phyloP scores from a whole-genome alignment of 2,113 vertebrate genomes.

The Mesocricetus auratus region DNA sequence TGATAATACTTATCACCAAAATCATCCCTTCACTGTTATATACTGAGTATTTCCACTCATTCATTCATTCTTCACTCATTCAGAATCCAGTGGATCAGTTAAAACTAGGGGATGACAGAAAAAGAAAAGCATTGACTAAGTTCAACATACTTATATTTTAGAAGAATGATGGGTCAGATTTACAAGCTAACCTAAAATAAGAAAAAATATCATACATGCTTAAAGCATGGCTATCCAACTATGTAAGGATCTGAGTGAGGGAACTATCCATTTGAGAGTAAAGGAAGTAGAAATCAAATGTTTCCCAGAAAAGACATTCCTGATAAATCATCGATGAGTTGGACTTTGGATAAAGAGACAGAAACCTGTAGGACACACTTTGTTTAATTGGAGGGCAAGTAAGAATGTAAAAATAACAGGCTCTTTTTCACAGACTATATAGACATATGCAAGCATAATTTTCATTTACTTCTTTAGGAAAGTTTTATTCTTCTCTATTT shows the following conservation, averaged over 20 bases:
- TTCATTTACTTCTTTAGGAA: neutral
- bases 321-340: neutral
- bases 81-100: neutral
- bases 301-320: neutral
- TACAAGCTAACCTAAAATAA: neutral
- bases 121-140: neutral
- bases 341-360: neutral
- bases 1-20: neutral
- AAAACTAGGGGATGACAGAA: neutral
- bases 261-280: neutral
- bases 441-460: constrained; percentile 16
- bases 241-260: neutral
- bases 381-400: neutral
- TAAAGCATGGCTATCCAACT: neutral
- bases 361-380: neutral
- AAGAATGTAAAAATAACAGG: neutral
- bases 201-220: neutral
- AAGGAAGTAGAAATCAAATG: neutral
- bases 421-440: neutral
- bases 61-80: neutral
- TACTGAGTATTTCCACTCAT: neutral
- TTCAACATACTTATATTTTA: neutral
- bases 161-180: neutral
- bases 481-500: constrained; percentile 43
- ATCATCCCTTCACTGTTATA: neutral